Evolutionary conservation across 2,797 vertebrate species (phyloP), one percentile per base, ranked within the genome.

Genomic region (Galaxias olidus): DNA sequence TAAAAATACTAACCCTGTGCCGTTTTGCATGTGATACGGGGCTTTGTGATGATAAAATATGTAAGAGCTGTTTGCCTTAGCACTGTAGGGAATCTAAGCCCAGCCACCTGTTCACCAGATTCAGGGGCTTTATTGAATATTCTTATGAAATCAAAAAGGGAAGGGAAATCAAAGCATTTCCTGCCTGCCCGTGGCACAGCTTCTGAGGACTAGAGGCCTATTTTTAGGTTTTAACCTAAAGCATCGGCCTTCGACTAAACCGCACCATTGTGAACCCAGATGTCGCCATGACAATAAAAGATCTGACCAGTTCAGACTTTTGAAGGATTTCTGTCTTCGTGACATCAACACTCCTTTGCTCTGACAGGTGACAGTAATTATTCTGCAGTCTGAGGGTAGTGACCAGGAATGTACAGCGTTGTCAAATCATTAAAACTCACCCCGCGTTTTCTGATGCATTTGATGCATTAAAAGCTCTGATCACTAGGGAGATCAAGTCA

Each of bases 51-150:
- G 84, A 82, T 82, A 82, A 87, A 84, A 88, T 87, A 90, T 88
- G 82, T 79, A 83, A 74, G 71, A 88, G 90, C 87, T 86, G 86
- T 90, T 89, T 89, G 76, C 66, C 84, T 89, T 79, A 86, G 81
- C 75, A 78, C 74, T 79, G 75, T 73, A 70, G 77, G 80, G 79
- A 86, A 87, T 69, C 77, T 86, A 90, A 89, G 86, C 88, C 76
- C 82, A 81, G 81, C 88, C 92, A 92, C 91, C 93, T 92, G 91
- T 90, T 91, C 78, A 71, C 90, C 91, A 93, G 89, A 93, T 89
- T 87, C 87, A 84, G 59, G 66, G 79, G 87, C 86, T 90, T 90
- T 87, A 85, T 88, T 90, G 80, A 91, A 90, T 91, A 92, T 91
- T 91, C 85, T 81, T 88, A 90, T 90, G 87, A 90, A 90, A 85